Evolutionary conservation across 2,113 vertebrate genomes (phyloP).

Genomic region (Psittacara wagleri): DNA sequence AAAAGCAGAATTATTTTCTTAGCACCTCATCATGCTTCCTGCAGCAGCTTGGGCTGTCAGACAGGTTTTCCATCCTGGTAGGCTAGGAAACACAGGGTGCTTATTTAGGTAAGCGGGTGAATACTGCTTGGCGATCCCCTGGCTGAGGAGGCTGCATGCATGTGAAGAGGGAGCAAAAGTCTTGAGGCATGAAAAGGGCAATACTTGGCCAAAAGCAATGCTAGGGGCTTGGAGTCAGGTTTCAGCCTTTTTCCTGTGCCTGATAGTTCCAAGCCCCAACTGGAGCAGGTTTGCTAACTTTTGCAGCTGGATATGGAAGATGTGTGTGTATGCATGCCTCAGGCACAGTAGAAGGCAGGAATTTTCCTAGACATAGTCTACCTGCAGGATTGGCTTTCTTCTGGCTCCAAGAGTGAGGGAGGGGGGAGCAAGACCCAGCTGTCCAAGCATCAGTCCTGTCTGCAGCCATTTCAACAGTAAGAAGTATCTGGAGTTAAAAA

Average conservation of each 20-base stretch:
- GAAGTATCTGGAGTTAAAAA: background rate
- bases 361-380: background rate
- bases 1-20: conserved; percentile 64
- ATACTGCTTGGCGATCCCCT: background rate
- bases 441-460: background rate
- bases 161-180: background rate
- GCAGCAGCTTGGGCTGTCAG: conserved; percentile 22
- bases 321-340: background rate
- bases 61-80: conserved; percentile 3
- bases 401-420: background rate
- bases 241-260: background rate
- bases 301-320: background rate
- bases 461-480: background rate
- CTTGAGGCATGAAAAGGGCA: background rate
- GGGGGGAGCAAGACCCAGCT: background rate
- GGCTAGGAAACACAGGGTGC: background rate
- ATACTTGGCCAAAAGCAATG: background rate
- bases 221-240: background rate
- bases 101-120: background rate
- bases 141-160: background rate
- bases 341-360: background rate
- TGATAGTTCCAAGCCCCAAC: background rate
- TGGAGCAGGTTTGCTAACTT: background rate
- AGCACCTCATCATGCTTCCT: conserved; percentile 51
- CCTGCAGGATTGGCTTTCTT: background rate